Conservation (phyloP, 2,888 invertebrate species). For the Terebella lapidaria region DNA sequence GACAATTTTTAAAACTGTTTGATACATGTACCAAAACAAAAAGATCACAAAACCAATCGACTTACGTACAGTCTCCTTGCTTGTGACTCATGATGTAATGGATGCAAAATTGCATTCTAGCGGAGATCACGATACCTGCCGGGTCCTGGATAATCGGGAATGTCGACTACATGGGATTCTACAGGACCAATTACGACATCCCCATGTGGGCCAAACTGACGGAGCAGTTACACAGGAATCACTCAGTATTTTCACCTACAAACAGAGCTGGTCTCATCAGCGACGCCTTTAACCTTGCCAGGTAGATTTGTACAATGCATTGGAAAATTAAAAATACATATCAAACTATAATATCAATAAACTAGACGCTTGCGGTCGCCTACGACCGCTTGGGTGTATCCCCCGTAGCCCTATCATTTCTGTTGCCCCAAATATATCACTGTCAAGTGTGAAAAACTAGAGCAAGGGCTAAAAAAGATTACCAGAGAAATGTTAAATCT, state of each 20-base stretch:
- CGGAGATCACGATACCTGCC: constrained; percentile 21
- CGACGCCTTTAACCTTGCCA: constrained; percentile 48
- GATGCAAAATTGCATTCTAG: constrained; percentile 12
- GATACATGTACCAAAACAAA: not conserved
- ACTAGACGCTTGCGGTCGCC: too few species aligned
- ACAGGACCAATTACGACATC: constrained; percentile 52
- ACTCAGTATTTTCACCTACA: constrained; percentile 40
- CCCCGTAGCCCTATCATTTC: too few species aligned
- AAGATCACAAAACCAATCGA: not conserved
- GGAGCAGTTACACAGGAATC: constrained; percentile 55
- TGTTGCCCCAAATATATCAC: too few species aligned
- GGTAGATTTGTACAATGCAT: constrained; percentile 37
- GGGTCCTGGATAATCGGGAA: constrained; percentile 50
- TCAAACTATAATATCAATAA: too few species aligned
- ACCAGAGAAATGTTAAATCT: too few species aligned
- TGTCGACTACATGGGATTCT: constrained; percentile 54
- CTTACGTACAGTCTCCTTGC: not conserved
- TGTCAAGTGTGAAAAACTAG: too few species aligned
- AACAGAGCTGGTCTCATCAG: constrained; percentile 49
- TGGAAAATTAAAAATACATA: too few species aligned
- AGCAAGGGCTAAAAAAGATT: too few species aligned
- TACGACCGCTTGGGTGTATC: too few species aligned
- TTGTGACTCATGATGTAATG: too few species aligned
- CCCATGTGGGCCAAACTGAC: constrained; percentile 51
- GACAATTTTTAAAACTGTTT: too few species aligned